Percentiles rank a stretch among this genome's conserved stretches.
phyloP scores from a whole-genome alignment of 2,113 vertebrate species.

The Pandion haliaetus region DNA sequence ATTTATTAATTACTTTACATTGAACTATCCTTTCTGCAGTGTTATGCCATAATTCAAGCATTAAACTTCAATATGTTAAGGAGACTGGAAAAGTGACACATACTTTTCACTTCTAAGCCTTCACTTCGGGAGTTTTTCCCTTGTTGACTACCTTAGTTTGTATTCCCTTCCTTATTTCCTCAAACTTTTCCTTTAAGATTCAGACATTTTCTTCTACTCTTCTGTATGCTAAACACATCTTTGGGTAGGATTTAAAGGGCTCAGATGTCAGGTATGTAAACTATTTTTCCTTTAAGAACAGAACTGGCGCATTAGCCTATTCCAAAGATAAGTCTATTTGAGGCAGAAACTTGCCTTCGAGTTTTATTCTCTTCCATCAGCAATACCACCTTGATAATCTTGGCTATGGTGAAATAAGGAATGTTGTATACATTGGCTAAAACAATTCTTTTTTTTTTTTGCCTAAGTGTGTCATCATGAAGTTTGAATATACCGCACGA shows the following conservation, averaged over 20 bases:
- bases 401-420: background rate
- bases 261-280: constrained; percentile 13
- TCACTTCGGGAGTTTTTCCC: background rate
- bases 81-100: background rate
- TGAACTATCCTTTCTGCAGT: background rate
- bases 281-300: background rate
- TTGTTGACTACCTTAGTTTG: background rate
- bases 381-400: background rate
- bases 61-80: background rate
- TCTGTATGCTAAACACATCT: background rate
- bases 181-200: background rate
- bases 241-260: background rate
- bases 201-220: background rate
- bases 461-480: background rate
- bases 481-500: background rate
- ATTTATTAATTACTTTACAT: background rate
- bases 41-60: background rate
- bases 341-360: background rate
- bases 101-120: background rate
- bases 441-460: background rate
- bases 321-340: background rate
- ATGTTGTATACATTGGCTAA: background rate
- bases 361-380: background rate
- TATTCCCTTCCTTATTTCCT: background rate
- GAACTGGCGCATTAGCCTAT: background rate